Percentiles rank a stretch among this genome's conserved stretches.
Evolutionary conservation across 1,140 invertebrate genomes (phyloP).

Genomic region (Drosophila sp.): DNA sequence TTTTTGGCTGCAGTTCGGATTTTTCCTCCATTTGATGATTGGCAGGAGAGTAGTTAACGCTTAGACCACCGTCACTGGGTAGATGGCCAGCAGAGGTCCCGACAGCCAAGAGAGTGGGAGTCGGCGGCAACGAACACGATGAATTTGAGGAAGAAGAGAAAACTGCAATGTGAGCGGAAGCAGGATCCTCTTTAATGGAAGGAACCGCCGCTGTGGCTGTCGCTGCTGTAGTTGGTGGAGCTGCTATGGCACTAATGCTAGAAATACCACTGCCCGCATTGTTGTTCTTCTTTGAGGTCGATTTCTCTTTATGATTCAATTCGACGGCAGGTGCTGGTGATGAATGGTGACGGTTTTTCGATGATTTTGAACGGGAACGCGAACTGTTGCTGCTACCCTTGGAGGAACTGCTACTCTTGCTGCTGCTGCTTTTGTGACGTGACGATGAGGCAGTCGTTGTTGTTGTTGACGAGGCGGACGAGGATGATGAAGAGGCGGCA

Average conservation of each 20-base stretch:
- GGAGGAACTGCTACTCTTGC: slow-evolving; percentile 52
- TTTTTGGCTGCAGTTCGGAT: slow-evolving; percentile 59
- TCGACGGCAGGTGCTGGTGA: slow-evolving; percentile 43
- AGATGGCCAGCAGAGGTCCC: neutral
- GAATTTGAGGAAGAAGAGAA: slow-evolving; percentile 79
- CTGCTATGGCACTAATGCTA: slow-evolving; percentile 39
- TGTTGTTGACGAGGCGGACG: slow-evolving; percentile 53
- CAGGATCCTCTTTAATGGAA: slow-evolving; percentile 17
- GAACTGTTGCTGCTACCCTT: slow-evolving; percentile 38
- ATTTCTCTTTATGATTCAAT: slow-evolving; percentile 53
- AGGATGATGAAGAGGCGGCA: slow-evolving; percentile 20
- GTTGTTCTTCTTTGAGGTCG: slow-evolving; percentile 55
- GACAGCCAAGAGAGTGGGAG: slow-evolving; percentile 47
- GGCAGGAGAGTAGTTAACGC: slow-evolving; percentile 51
- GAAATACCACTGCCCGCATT: slow-evolving; percentile 16
- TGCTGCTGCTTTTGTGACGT: slow-evolving; percentile 72
- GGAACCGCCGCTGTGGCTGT: slow-evolving; percentile 1
- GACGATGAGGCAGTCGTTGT: slow-evolving; percentile 53
- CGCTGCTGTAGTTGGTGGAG: slow-evolving; percentile 21
- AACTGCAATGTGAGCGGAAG: slow-evolving; percentile 50
- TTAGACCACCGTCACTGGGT: slow-evolving; percentile 27
- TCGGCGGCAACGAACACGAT: slow-evolving; percentile 72
- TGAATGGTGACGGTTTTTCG: slow-evolving; percentile 70
- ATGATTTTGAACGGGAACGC: slow-evolving; percentile 77
- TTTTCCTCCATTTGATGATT: slow-evolving; percentile 41